A percentile compares a stretch with the other conserved stretches of the same genome.
Evolutionary conservation across 2,888 invertebrate species (phyloP).

Genomic region (Tholera decimalis): DNA sequence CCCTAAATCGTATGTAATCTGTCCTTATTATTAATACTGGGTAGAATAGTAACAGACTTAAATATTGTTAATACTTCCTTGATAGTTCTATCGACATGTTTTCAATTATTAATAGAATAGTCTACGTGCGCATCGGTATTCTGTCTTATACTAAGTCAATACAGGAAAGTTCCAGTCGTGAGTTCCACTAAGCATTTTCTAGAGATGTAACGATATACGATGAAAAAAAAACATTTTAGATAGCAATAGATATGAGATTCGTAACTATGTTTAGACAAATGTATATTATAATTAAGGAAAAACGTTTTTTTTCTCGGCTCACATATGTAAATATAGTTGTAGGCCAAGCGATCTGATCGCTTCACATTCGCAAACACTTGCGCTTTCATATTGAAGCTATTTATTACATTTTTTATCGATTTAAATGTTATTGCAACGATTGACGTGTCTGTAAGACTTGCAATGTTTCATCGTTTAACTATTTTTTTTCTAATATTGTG

Average conservation of each 20-base stretch:
- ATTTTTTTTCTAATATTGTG: slow-evolving; percentile 64
- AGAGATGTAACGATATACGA: slow-evolving; percentile 72
- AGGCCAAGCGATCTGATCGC: slow-evolving; percentile 80
- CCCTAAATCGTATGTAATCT: slow-evolving; percentile 41
- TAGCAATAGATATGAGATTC: slow-evolving; percentile 77
- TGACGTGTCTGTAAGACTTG: slow-evolving; percentile 79
- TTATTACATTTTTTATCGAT: slow-evolving; percentile 74
- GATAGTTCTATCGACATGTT: slow-evolving; percentile 61
- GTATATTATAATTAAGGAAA: slow-evolving; percentile 76
- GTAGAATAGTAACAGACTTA: slow-evolving; percentile 46
- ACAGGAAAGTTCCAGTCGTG: slow-evolving; percentile 72
- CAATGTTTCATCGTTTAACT: slow-evolving; percentile 69
- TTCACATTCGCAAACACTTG: slow-evolving; percentile 69
- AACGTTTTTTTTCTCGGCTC: slow-evolving; percentile 75
- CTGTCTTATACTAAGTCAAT: slow-evolving; percentile 45
- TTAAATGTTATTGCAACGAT: slow-evolving; percentile 78
- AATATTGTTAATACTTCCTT: slow-evolving; percentile 55
- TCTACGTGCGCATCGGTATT: slow-evolving; percentile 46
- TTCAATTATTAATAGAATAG: slow-evolving; percentile 51
- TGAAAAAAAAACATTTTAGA: slow-evolving; percentile 66
- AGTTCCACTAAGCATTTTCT: slow-evolving; percentile 72
- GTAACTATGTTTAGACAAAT: slow-evolving; percentile 78
- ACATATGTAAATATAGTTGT: slow-evolving; percentile 85
- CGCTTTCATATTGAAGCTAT: slow-evolving; percentile 79
- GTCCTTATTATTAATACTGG: slow-evolving; percentile 41